A percentile compares a stretch with the other conserved stretches of the same genome.
These are phyloP conservation scores for Nesidiocoris tenuis DNA, from an alignment of 2,888 invertebrate species.

Conservation along the genomic window DNA sequence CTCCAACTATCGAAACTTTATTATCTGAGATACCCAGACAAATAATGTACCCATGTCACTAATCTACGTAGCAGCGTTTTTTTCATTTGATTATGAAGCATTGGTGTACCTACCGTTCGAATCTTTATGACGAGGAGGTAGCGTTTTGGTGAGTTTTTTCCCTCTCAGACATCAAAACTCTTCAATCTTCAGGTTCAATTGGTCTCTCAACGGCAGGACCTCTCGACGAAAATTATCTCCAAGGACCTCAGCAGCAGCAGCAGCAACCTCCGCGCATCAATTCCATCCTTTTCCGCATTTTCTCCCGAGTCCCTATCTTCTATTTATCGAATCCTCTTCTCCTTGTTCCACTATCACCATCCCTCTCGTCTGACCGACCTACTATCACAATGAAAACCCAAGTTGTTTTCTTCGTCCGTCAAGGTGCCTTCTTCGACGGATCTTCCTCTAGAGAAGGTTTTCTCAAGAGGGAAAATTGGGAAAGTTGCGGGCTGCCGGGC, in stretches of 20 bases:
- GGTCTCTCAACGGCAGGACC: slow-evolving; percentile 3
- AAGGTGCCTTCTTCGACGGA: background rate
- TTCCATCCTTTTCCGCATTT: background rate
- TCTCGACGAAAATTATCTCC: background rate
- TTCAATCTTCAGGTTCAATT: background rate
- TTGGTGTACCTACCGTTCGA: too few relatives aligned
- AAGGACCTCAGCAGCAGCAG: background rate
- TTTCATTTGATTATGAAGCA: too few relatives aligned
- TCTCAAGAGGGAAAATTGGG: slow-evolving; percentile 27
- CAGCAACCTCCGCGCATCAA: background rate
- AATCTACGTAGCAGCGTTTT: too few relatives aligned
- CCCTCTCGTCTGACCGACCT: background rate
- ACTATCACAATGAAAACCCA: slow-evolving; percentile 22
- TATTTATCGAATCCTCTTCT: background rate
- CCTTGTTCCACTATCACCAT: background rate
- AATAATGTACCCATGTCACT: too few relatives aligned
- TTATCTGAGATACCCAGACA: too few relatives aligned
- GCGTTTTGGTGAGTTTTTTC: background rate
- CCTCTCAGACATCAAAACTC: background rate
- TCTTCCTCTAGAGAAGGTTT: background rate
- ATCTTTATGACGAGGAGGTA: too few relatives aligned
- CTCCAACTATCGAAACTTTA: too few relatives aligned
- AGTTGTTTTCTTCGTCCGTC: slow-evolving; percentile 20
- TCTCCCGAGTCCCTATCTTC: background rate
- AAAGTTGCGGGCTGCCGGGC: slow-evolving; percentile 21